Evolutionary conservation across 2,797 vertebrate species (phyloP).

Genomic region (Toxotes lorentzi): DNA sequence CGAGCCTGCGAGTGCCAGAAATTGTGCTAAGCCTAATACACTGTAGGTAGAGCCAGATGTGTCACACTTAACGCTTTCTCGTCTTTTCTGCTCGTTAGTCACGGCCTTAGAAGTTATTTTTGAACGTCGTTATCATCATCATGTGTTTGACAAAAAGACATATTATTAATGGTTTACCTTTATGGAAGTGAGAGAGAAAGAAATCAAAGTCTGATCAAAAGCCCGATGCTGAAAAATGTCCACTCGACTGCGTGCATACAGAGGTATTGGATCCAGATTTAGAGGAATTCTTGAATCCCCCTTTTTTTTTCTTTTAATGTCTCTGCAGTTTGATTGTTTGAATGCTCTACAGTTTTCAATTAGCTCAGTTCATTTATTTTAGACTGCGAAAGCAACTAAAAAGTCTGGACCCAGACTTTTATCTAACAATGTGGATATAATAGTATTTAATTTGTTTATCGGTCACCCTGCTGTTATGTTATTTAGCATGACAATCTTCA

Average conservation of each 20-base stretch:
- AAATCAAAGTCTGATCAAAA: not conserved
- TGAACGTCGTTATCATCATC: not conserved
- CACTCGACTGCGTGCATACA: not conserved
- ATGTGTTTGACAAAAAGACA: conserved; percentile 2
- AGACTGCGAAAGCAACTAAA: not conserved
- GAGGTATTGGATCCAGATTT: not conserved
- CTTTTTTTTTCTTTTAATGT: not conserved
- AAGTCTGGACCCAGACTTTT: not conserved
- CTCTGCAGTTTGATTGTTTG: not conserved
- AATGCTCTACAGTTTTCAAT: not conserved
- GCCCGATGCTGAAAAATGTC: not conserved
- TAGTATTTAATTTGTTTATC: too few species aligned
- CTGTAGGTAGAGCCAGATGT: conserved; percentile 49
- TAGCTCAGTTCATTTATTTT: not conserved
- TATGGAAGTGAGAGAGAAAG: not conserved
- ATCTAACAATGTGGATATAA: not conserved
- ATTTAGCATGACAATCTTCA: not conserved
- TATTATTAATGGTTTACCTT: not conserved
- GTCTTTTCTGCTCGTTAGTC: not conserved
- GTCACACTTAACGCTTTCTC: conserved; percentile 13
- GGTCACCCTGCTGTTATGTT: too few species aligned
- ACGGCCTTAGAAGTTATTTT: conserved; percentile 12
- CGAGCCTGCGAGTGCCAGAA: conserved; percentile 33
- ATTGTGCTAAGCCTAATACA: conserved; percentile 37
- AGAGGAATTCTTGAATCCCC: not conserved